A percentile compares a stretch with the other conserved stretches of the same genome.
Conservation (phyloP, 2,113 vertebrate species). For the Desmodus rotundus region DNA sequence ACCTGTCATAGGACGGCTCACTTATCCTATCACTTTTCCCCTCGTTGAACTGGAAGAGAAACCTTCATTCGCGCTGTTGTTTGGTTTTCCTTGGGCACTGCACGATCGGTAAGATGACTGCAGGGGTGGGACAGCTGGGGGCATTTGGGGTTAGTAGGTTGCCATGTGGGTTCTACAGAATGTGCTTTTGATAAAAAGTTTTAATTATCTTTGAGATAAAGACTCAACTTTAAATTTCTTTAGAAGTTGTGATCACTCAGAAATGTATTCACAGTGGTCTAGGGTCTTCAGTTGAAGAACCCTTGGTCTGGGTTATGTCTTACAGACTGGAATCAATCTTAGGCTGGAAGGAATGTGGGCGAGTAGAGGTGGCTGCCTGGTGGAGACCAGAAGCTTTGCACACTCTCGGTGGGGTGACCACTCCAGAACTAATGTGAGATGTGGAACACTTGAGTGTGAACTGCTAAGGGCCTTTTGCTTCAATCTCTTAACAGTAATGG, state of each 20-base stretch:
- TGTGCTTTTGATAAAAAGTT: background rate
- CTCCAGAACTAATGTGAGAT: no score
- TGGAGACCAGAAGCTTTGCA: background rate
- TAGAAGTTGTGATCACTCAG: background rate
- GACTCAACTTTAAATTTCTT: background rate
- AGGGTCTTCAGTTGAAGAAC: background rate
- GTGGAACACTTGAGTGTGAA: background rate
- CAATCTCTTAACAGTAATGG: background rate
- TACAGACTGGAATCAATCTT: background rate
- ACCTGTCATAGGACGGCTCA: background rate
- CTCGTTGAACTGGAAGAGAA: background rate
- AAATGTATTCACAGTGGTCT: background rate
- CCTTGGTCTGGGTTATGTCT: background rate
- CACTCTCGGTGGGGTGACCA: fast-evolving
- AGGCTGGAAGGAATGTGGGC: no score
- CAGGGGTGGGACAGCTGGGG: background rate
- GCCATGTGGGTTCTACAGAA: background rate
- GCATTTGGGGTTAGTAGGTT: background rate
- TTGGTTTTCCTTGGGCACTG: background rate
- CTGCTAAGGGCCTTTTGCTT: background rate
- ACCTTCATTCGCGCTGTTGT: background rate
- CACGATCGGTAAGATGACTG: background rate
- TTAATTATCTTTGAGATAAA: background rate
- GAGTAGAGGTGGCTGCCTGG: background rate
- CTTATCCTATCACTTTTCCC: background rate